phyloP scores from a whole-genome alignment of 2,113 vertebrate species.

The Corythaixoides concolor region DNA sequence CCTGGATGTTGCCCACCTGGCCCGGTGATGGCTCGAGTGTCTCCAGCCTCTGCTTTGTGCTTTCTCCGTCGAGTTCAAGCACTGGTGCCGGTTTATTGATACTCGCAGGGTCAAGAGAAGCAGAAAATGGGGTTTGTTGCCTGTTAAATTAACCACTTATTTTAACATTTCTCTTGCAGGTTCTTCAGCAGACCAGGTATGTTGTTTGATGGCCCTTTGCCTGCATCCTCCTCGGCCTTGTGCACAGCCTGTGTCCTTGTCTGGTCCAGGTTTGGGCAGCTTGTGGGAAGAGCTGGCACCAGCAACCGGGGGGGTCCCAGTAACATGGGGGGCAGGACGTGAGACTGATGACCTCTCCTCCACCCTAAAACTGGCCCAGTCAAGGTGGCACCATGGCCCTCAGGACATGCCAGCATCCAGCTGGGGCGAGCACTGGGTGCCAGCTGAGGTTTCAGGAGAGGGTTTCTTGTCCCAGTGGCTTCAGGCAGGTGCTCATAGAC shows the following conservation, averaged over 20 bases:
- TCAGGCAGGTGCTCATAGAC: accelerated
- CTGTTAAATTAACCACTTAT: neutral
- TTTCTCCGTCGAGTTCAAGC: neutral
- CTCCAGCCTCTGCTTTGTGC: neutral
- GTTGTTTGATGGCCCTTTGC: neutral
- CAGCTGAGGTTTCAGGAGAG: neutral
- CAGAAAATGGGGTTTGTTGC: neutral
- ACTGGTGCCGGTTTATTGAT: accelerated
- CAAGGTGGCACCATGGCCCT: neutral
- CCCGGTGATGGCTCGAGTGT: neutral
- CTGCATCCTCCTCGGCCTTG: accelerated
- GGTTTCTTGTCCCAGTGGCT: neutral
- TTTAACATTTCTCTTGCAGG: conserved; percentile 53
- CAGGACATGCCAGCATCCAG: neutral
- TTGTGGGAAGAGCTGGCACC: neutral
- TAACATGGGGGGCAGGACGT: neutral
- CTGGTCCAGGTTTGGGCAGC: neutral
- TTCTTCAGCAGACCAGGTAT: conserved; percentile 73
- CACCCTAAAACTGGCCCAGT: neutral
- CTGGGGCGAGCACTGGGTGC: accelerated
- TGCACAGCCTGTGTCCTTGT: neutral
- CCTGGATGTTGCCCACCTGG: accelerated
- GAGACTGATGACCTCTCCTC: neutral
- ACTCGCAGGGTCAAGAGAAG: neutral
- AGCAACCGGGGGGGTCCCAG: neutral